These are phyloP conservation scores for Aldabrachelys gigantea DNA, from an alignment of 2,113 vertebrate genomes.

Conservation along the genomic window DNA sequence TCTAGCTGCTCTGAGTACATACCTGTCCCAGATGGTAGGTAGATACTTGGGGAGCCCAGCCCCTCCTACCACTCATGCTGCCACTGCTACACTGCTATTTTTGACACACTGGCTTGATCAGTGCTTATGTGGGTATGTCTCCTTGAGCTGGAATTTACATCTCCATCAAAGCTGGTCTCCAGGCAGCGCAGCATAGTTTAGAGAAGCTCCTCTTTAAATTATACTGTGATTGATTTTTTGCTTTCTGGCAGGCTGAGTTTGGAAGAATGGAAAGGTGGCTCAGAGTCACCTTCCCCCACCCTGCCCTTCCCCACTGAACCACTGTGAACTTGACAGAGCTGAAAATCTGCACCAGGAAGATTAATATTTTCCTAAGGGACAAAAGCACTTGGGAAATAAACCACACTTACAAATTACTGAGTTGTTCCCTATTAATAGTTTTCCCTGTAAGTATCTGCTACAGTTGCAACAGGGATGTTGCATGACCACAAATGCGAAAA, in stretches of 20 bases:
- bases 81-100: too few species aligned
- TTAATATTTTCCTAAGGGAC: slow-evolving; percentile 22
- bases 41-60: too few species aligned
- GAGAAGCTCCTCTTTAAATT: neutral
- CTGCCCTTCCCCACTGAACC: neutral
- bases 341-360: neutral
- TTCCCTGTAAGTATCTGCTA: neutral
- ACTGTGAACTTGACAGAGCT: slow-evolving; percentile 9
- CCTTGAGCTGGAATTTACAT: too few species aligned
- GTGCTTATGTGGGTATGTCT: too few species aligned
- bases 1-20: too few species aligned
- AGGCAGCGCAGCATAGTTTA: neutral
- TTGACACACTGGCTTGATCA: too few species aligned
- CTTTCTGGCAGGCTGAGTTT: neutral
- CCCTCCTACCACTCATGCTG: too few species aligned
- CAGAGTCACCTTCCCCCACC: neutral
- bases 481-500: neutral
- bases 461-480: neutral
- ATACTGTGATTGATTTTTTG: neutral
- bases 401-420: neutral
- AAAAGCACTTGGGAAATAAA: fast-evolving
- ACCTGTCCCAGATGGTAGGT: too few species aligned
- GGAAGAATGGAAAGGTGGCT: slow-evolving; percentile 3
- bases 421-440: neutral
- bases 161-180: neutral